phyloP scores from a whole-genome alignment of 2,888 invertebrate species.

The Hybos culiciformis region DNA sequence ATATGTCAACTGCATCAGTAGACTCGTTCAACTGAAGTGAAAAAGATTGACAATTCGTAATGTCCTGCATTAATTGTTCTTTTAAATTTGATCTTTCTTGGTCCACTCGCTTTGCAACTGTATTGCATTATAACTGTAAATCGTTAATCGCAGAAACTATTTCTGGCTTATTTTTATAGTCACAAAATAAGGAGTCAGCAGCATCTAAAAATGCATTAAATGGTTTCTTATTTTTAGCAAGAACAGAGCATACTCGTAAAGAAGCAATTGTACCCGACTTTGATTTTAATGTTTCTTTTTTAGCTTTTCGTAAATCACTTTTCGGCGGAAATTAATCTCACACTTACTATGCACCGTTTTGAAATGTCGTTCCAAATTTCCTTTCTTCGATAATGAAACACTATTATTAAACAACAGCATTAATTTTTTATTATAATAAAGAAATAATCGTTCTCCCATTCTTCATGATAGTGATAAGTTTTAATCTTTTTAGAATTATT shows the following conservation, averaged over 20 bases:
- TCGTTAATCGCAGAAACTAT: neutral
- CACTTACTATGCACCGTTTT: too few species aligned
- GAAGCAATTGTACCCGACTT: too few species aligned
- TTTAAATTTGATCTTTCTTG: neutral
- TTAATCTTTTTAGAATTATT: too few species aligned
- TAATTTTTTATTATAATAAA: too few species aligned
- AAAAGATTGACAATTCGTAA: neutral
- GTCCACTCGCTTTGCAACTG: neutral
- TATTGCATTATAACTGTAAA: neutral
- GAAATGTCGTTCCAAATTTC: too few species aligned
- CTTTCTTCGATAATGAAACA: too few species aligned
- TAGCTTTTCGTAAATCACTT: neutral
- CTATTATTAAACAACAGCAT: too few species aligned
- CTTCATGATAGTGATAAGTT: too few species aligned
- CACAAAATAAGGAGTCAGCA: neutral
- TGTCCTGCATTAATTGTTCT: neutral
- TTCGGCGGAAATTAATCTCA: too few species aligned
- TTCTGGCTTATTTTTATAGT: neutral
- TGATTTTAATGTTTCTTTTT: too few species aligned
- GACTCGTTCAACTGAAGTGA: neutral
- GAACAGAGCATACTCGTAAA: constrained; percentile 3
- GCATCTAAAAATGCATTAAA: constrained; percentile 14
- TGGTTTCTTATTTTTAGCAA: constrained; percentile 18
- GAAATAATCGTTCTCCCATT: too few species aligned
- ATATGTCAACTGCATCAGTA: neutral